Percentiles rank a stretch among this genome's conserved stretches.
Conservation (phyloP, 2,888 invertebrate species). For the Rhaphigaster nebulosa region DNA sequence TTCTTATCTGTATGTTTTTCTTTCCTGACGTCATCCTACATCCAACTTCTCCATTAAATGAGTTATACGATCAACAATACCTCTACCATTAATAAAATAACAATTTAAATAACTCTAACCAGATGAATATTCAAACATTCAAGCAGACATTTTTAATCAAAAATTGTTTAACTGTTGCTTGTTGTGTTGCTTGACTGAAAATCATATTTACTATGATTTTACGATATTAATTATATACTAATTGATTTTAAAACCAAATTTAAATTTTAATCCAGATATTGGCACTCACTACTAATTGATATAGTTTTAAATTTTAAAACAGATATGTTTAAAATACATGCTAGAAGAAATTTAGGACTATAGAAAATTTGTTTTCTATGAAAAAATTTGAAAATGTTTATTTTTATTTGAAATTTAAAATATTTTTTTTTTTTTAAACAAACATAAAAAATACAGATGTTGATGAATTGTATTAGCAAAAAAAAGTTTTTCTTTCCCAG, state of each 20-base stretch:
- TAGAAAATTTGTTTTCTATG: not conserved
- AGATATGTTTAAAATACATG: not conserved
- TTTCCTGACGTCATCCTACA: too few species aligned
- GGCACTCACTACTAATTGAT: not conserved
- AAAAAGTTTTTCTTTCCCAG: slow-evolving; percentile 16
- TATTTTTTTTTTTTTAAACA: not conserved
- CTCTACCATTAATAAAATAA: not conserved
- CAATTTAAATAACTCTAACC: not conserved
- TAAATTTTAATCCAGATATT: not conserved
- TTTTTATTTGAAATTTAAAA: not conserved
- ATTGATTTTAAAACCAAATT: not conserved
- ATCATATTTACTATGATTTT: too few species aligned
- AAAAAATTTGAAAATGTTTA: not conserved
- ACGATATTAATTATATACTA: too few species aligned
- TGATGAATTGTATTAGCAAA: not conserved
- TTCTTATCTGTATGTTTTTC: too few species aligned
- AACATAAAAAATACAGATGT: not conserved
- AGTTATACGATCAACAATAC: too few species aligned
- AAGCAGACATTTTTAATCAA: not conserved
- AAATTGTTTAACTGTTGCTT: too few species aligned
- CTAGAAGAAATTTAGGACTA: not conserved
- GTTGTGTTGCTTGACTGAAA: too few species aligned
- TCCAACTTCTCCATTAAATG: too few species aligned
- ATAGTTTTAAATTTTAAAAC: not conserved
- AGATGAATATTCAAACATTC: not conserved